Evolutionary conservation across 2,888 invertebrate species (phyloP).

Genomic region (Acronicta alni): DNA sequence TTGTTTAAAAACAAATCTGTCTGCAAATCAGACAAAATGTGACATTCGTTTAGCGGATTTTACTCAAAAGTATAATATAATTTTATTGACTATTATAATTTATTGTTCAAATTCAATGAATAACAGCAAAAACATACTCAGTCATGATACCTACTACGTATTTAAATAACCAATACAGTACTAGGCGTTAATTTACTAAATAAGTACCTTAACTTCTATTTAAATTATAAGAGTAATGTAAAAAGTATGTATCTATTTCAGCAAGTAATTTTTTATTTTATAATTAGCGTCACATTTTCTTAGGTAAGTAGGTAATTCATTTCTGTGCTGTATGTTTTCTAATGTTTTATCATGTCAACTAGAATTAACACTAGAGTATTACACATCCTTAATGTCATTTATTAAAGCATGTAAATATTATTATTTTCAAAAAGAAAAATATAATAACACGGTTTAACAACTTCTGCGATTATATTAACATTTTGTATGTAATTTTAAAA

Average conservation of each 20-base stretch:
- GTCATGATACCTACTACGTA: conserved; percentile 58
- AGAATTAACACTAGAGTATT: conserved; percentile 41
- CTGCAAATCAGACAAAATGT: conserved; percentile 34
- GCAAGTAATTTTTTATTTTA: not conserved
- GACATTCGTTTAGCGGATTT: conserved; percentile 40
- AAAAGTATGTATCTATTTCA: conserved; percentile 14
- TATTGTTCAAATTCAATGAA: conserved; percentile 47
- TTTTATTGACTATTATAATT: conserved; percentile 36
- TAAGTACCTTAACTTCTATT: conserved; percentile 38
- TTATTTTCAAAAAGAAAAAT: conserved; percentile 26
- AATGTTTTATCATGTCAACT: conserved; percentile 28
- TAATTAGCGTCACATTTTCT: not conserved
- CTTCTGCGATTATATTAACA: conserved; percentile 34
- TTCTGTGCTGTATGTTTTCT: conserved; percentile 45
- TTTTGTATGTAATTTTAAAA: conserved; percentile 36
- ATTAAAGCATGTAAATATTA: conserved; percentile 56
- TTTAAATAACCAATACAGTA: conserved; percentile 33
- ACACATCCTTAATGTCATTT: conserved; percentile 39
- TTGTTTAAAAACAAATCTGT: conserved; percentile 54
- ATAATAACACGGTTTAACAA: conserved; percentile 36
- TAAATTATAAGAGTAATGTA: conserved; percentile 23
- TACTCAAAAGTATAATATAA: conserved; percentile 44
- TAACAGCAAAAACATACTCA: conserved; percentile 57
- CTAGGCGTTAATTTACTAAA: conserved; percentile 43
- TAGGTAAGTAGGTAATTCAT: conserved; percentile 41